A percentile compares a stretch with the other conserved stretches of the same genome.
Conservation (phyloP, 2,797 vertebrate species). For the Ammospiza maritima region DNA sequence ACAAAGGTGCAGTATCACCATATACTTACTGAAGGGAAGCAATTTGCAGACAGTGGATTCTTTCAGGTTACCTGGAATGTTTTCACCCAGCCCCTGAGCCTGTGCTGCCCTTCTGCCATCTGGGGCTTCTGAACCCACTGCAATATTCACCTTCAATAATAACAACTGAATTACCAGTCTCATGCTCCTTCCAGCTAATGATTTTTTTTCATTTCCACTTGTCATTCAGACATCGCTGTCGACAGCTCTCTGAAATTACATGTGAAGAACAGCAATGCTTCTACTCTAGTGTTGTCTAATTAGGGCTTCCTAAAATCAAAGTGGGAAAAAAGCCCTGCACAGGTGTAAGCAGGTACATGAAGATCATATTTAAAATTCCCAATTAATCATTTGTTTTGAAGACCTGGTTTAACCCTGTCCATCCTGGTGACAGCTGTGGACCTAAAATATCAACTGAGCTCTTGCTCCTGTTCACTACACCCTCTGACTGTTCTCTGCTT, state of each 20-base stretch:
- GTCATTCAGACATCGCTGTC: constrained; percentile 44
- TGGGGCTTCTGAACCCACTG: neutral
- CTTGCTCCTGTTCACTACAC: rapidly evolving
- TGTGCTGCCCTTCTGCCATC: neutral
- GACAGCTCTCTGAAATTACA: neutral
- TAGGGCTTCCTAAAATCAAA: constrained; percentile 42
- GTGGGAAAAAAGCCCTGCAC: neutral
- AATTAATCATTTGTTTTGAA: neutral
- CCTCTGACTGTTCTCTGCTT: neutral
- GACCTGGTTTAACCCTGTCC: neutral
- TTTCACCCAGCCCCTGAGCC: neutral
- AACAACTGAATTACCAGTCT: constrained; percentile 22
- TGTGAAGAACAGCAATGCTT: neutral
- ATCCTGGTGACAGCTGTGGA: neutral
- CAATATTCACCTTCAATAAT: neutral
- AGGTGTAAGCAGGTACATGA: neutral
- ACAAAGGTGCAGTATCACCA: neutral
- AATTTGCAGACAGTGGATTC: neutral
- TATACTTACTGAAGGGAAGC: neutral
- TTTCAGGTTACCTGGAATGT: neutral
- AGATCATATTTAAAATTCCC: neutral
- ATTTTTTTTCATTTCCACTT: constrained; percentile 31
- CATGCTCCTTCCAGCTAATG: neutral
- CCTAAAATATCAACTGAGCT: neutral
- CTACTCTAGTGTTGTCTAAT: neutral